A percentile compares a stretch with the other conserved stretches of the same genome.
These are phyloP conservation scores for Macrostomum lignano DNA, from an alignment of 1,140 invertebrate genomes.

Conservation along the genomic window DNA sequence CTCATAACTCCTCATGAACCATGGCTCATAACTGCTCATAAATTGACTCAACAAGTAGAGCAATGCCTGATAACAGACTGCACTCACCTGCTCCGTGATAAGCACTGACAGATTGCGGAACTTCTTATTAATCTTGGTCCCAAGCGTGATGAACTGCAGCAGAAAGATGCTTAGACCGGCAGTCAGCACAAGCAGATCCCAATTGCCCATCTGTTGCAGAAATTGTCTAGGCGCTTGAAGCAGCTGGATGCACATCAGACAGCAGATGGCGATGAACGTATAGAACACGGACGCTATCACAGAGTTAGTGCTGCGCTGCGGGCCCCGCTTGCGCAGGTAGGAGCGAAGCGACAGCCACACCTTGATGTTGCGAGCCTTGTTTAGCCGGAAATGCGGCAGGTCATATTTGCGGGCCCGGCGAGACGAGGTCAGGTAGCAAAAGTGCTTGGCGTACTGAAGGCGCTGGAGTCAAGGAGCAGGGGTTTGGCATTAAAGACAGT, in stretches of 20 bases:
- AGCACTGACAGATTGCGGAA: slow-evolving; percentile 57
- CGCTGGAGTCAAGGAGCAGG: no score
- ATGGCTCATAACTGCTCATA: no score
- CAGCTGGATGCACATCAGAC: no score
- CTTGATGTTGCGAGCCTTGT: slow-evolving; percentile 69
- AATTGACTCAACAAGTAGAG: no score
- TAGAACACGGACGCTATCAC: slow-evolving; percentile 73
- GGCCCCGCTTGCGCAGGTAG: slow-evolving; percentile 72
- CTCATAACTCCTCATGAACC: no score
- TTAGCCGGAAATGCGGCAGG: slow-evolving; percentile 68
- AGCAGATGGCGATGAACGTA: no score
- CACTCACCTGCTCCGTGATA: slow-evolving; percentile 51
- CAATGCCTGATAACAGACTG: no score
- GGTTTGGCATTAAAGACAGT: no score
- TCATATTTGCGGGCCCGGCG: slow-evolving; percentile 59
- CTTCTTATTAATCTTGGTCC: slow-evolving; percentile 61
- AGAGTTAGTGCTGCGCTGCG: slow-evolving; percentile 70
- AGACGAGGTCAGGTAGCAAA: slow-evolving; percentile 72
- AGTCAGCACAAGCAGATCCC: slow-evolving; percentile 59
- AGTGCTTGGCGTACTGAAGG: slow-evolving; percentile 72
- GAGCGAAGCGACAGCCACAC: slow-evolving; percentile 78
- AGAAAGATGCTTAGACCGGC: slow-evolving; percentile 56
- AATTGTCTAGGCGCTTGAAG: no score
- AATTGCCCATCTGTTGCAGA: no score
- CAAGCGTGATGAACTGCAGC: slow-evolving; percentile 62